phyloP scores from a whole-genome alignment of 2,797 vertebrate genomes.

The Malurus splendens region DNA sequence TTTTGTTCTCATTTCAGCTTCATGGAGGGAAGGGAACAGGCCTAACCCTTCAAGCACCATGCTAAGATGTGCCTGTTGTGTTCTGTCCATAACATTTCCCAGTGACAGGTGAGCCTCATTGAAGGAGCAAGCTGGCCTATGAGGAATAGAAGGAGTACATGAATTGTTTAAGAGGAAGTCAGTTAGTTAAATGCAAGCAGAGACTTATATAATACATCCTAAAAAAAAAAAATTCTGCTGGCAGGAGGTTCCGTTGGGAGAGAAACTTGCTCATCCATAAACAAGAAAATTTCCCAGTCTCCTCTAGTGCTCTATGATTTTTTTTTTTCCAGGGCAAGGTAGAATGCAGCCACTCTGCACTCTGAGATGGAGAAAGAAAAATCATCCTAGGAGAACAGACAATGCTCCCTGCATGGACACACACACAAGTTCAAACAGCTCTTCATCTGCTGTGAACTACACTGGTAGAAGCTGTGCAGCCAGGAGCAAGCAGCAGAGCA shows the following conservation, averaged over 20 bases:
- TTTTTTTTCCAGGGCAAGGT: constrained; percentile 32
- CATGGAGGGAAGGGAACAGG: not conserved
- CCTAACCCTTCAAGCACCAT: rapidly evolving
- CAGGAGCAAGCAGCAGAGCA: not conserved
- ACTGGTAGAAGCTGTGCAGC: not conserved
- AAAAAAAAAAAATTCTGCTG: constrained; percentile 47
- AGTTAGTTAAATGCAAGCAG: constrained; percentile 29
- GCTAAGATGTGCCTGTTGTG: rapidly evolving
- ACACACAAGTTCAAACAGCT: rapidly evolving
- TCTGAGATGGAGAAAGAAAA: not conserved
- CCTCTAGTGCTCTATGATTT: constrained; percentile 15
- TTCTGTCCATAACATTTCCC: not conserved
- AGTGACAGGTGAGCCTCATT: not conserved
- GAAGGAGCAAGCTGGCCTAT: not conserved
- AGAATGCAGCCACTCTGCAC: not conserved
- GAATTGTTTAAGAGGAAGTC: constrained; percentile 46
- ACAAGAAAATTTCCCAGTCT: constrained; percentile 39
- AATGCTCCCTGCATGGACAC: rapidly evolving
- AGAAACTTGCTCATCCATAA: constrained; percentile 58
- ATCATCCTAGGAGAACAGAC: not conserved
- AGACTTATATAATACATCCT: constrained; percentile 54
- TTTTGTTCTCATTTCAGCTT: not conserved
- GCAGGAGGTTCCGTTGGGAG: constrained; percentile 50
- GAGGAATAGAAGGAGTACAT: not conserved
- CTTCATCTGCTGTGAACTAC: not conserved